phyloP scores from a whole-genome alignment of 1,140 invertebrate species.

The Acromyrmex echinatior region DNA sequence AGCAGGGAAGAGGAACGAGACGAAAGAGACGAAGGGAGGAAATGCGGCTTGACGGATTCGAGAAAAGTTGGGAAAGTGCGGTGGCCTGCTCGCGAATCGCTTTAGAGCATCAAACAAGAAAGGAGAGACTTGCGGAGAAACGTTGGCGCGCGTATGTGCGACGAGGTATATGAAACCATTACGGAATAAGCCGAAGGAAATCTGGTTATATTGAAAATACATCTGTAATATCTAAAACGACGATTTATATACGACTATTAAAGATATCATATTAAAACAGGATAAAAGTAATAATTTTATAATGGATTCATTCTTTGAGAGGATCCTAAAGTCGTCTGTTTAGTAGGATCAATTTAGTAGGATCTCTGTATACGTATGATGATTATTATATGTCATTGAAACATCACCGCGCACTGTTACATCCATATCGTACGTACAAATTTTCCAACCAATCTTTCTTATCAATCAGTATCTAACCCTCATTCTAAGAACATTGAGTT shows the following conservation, averaged over 20 bases:
- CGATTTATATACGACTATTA: not conserved
- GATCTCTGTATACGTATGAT: no score
- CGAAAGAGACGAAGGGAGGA: conserved; percentile 71
- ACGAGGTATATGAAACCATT: conserved; percentile 41
- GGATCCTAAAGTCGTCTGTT: no score
- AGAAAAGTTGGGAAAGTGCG: conserved; percentile 82
- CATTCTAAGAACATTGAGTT: no score
- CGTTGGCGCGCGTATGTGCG: conserved; percentile 6
- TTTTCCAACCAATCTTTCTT: no score
- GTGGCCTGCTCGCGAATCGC: conserved; percentile 73
- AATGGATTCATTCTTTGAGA: not conserved
- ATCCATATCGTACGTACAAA: no score
- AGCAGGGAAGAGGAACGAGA: conserved; percentile 51
- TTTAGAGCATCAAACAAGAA: conserved; percentile 55
- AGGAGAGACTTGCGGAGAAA: conserved; percentile 34
- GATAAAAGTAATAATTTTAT: not conserved
- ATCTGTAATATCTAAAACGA: not conserved
- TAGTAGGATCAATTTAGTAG: no score
- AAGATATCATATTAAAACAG: not conserved
- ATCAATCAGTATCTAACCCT: no score
- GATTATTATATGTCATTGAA: no score
- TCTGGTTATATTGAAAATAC: conserved; percentile 10
- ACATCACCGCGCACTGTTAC: no score
- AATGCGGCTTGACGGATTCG: conserved; percentile 83
- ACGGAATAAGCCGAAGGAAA: conserved; percentile 32